Evolutionary conservation across 2,113 vertebrate genomes (phyloP).

Genomic region (Mastomys coucha): DNA sequence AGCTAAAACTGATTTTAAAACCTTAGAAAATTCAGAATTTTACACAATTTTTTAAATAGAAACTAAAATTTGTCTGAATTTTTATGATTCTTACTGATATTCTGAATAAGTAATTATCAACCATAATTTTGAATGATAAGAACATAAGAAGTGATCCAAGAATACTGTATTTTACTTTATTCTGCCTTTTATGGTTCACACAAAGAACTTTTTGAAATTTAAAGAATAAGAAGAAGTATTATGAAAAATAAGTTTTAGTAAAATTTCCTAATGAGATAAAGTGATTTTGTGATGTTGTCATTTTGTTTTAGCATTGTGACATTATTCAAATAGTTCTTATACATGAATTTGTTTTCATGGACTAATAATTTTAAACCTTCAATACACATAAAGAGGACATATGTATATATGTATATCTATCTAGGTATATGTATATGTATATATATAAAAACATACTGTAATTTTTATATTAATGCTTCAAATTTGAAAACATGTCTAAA

Average conservation of each 20-base stretch:
- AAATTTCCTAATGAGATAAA: background rate
- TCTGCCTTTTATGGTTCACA: too few species aligned
- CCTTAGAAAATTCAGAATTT: too few species aligned
- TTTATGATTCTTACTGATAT: too few species aligned
- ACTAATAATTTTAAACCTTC: background rate
- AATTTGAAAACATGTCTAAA: background rate
- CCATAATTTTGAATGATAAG: too few species aligned
- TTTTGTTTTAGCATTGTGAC: background rate
- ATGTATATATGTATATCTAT: background rate
- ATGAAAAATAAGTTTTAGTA: background rate
- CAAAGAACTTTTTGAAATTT: too few species aligned
- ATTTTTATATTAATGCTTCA: background rate
- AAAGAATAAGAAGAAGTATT: too few species aligned
- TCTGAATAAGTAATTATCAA: too few species aligned
- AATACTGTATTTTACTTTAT: too few species aligned
- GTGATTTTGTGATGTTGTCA: background rate
- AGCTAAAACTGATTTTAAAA: too few species aligned
- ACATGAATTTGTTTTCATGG: background rate
- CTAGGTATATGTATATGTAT: background rate
- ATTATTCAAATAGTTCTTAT: background rate
- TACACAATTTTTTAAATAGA: too few species aligned
- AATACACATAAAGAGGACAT: background rate
- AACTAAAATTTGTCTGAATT: too few species aligned
- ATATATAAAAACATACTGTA: accelerated
- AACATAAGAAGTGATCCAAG: too few species aligned